A percentile compares a stretch with the other conserved stretches of the same genome.
phyloP scores from a whole-genome alignment of 2,113 vertebrate genomes.

The Upupa epops region DNA sequence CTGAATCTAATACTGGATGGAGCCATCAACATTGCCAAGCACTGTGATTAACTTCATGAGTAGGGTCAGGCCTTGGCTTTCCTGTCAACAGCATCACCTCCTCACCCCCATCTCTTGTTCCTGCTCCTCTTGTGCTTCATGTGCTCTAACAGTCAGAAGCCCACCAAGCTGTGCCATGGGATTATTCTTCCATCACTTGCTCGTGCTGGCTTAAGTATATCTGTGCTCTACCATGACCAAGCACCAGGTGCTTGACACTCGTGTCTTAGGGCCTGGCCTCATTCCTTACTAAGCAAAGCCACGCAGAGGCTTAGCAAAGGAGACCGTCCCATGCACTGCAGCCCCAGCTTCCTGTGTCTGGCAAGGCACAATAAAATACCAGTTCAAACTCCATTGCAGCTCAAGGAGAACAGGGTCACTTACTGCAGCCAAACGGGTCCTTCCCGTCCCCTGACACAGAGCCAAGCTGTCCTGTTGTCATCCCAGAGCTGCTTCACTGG shows the following conservation, averaged over 20 bases:
- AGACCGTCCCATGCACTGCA: neutral
- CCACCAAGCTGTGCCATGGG: fast-evolving
- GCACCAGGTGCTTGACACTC: neutral
- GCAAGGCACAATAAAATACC: neutral
- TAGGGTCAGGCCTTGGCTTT: neutral
- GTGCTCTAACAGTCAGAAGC: neutral
- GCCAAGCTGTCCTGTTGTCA: neutral
- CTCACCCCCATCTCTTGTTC: neutral
- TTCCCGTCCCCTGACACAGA: neutral
- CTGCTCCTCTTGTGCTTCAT: neutral
- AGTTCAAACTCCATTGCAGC: neutral
- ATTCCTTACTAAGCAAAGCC: neutral
- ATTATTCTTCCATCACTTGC: neutral
- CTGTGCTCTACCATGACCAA: neutral
- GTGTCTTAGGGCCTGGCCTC: neutral
- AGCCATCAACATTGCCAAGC: neutral
- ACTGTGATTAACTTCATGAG: fast-evolving
- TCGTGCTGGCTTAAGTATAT: neutral
- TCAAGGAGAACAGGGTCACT: neutral
- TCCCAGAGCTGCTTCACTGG: fast-evolving
- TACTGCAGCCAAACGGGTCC: neutral
- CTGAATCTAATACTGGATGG: neutral
- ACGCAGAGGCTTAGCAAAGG: neutral
- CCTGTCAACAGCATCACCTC: neutral
- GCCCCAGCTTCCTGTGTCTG: neutral